phyloP scores from a whole-genome alignment of 2,797 vertebrate species.

The Calcarius lapponicus region DNA sequence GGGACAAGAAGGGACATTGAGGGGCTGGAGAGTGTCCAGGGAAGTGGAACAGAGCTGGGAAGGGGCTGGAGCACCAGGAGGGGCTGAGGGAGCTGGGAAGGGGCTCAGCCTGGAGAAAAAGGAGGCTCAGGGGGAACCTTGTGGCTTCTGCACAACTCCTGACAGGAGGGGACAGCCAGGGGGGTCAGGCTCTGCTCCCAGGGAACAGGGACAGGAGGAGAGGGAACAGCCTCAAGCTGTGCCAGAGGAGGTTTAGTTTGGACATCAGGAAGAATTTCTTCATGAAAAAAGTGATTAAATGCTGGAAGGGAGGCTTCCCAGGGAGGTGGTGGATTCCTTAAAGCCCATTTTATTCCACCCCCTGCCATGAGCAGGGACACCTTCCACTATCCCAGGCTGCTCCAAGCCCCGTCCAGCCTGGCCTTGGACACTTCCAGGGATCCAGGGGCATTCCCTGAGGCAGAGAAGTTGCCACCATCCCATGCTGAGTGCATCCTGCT shows the following conservation, averaged over 20 bases:
- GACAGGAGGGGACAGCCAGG: not conserved
- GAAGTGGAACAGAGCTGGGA: rapidly evolving
- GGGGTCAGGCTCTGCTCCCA: rapidly evolving
- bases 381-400: not conserved
- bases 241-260: not conserved
- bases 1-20: rapidly evolving
- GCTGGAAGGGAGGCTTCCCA: not conserved
- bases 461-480: not conserved
- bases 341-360: not conserved
- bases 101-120: not conserved
- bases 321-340: not conserved
- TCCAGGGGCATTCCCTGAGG: not conserved
- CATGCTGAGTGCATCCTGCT: not conserved
- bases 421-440: not conserved
- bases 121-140: not conserved
- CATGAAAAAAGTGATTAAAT: rapidly evolving
- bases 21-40: rapidly evolving
- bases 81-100: not conserved
- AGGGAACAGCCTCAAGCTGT: rapidly evolving
- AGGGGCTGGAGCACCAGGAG: not conserved
- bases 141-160: not conserved
- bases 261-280: not conserved
- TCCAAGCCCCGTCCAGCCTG: rapidly evolving
- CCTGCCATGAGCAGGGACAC: not conserved
- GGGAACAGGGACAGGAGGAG: not conserved